These are phyloP conservation scores for Pelodiscus sinensis DNA, from an alignment of 2,113 vertebrate genomes.

Conservation along the genomic window DNA sequence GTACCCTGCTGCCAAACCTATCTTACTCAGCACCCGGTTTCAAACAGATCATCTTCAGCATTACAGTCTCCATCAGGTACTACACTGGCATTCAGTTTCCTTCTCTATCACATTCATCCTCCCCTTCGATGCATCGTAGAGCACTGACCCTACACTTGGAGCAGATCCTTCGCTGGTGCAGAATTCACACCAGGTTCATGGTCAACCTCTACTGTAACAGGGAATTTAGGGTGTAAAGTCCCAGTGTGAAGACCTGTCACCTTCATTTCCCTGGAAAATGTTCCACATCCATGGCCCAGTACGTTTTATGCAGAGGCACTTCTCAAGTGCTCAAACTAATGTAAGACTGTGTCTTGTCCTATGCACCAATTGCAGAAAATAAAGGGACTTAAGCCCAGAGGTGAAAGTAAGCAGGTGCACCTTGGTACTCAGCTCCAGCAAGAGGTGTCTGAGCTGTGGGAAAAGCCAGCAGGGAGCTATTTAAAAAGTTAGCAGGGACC, in stretches of 20 bases:
- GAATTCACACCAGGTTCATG: not conserved
- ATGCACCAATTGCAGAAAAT: not conserved
- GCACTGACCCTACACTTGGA: not conserved
- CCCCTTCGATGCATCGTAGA: not conserved
- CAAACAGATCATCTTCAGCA: not conserved
- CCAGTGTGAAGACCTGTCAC: not conserved
- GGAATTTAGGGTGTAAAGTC: not conserved
- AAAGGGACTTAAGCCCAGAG: not conserved
- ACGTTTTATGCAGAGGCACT: not conserved
- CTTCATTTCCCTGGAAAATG: not conserved
- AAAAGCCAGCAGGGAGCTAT: too few relatives aligned
- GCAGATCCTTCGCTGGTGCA: not conserved
- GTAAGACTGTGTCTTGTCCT: not conserved
- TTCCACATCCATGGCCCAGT: not conserved
- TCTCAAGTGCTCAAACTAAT: not conserved
- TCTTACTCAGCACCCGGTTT: rapidly evolving
- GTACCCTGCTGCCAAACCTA: not conserved
- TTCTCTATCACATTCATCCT: not conserved
- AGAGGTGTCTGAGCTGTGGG: too few relatives aligned
- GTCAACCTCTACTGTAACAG: not conserved
- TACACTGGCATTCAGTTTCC: not conserved
- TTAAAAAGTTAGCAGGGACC: too few relatives aligned
- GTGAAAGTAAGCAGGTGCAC: too few relatives aligned
- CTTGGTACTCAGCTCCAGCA: too few relatives aligned
- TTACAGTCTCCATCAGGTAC: not conserved